Base-by-base conservation (phyloP, 2,113 vertebrate genomes). In the Chloroceryle aenea region DNA sequence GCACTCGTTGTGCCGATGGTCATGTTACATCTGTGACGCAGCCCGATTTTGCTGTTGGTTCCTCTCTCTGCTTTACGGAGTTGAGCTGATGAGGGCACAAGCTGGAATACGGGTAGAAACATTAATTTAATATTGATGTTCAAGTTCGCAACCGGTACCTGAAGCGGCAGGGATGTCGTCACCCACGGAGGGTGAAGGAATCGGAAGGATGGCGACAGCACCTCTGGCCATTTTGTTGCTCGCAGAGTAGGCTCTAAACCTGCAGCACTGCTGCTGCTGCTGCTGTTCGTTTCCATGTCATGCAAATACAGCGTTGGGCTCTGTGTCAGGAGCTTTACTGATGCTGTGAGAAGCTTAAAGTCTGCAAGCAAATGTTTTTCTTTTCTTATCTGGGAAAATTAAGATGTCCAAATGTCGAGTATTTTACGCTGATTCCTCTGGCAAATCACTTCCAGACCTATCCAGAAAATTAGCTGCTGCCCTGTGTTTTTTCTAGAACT, bases 11-110 rank as follows among this genome's bases (percentile, higher is more conserved):
- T 93, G 89, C 86, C 40, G 74, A 92, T 87, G 89, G 90, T 94
- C 91, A 92, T 94, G 92, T 96, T 96, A 96, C 95, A 94, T 77
- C 94, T 97, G 96, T 97, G 95, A 97, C 96, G 93, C 97, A 97
- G 91, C 76, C 91, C 73, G 32, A 96, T 88, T 97, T 96, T 95
- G 90, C 95, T 89, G 40, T 47, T 74, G 79, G 74, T 84, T 62
- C 82, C 69, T 17, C 55, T 59, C 83, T 62, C 64, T 56, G 87
- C 92, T 92, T 62, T 19, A 27, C 4, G 26, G 86, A 83, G 71
- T n/a, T 32, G 50, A 86, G 90, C 94, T 96, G 89, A 63, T 53
- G 89, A 95, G 63, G 72, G 48, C 84, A 95, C 19, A 61, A 76
- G 87, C 89, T 73, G 29, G 32, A 32, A 85, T 38, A 74, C 0